Base-by-base conservation (phyloP, 1,140 invertebrate species). In the Euglossa dilemma region DNA sequence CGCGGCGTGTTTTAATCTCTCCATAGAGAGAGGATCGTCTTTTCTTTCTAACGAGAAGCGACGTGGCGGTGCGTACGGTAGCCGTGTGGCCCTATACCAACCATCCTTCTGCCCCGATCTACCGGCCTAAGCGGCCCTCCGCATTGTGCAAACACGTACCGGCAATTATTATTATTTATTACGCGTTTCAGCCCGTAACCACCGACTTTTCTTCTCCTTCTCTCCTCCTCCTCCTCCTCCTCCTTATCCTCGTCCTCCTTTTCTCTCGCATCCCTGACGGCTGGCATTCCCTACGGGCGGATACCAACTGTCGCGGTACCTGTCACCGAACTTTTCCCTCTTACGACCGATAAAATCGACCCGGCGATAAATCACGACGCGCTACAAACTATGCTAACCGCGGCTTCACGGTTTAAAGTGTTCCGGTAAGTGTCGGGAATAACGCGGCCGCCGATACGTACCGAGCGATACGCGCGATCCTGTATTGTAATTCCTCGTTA, bases 141-240 rank as follows among this genome's bases (percentile, higher is more conserved):
- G 89, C 87, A 93, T 94, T 94, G 93, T 94, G 90, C 86, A 91
- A 92, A 93, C 93, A 94, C 93, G 93, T 94, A 94, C 90, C 81
- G 83, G 87, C 90, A 92, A 94, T 94, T 92, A 93, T 92, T 91
- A 92, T 94, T 93, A 92, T 93, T 93, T 94, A 93, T 93, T 92
- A 90, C 84, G 76, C 90, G 86, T 91, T 91, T 91, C 85, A 86
- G 80, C 82, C 82, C 66, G 80, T 86, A 89, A 90, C 85, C 85
- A 86, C 81, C 63, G 86, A 90, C 85, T 91, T 91, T 91, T 90
- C 89, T 87, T 78, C 75, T 86, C 69, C 84, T 63, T 82, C 78
- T n/a, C n/a, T n/a, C n/a, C n/a, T n/a, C n/a, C n/a, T n/a, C n/a
- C n/a, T n/a, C n/a, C n/a, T n/a, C n/a, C n/a, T n/a, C n/a, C n/a